These are phyloP conservation scores for Oophaga pumilio DNA, from an alignment of 2,113 vertebrate genomes.

Conservation along the genomic window DNA sequence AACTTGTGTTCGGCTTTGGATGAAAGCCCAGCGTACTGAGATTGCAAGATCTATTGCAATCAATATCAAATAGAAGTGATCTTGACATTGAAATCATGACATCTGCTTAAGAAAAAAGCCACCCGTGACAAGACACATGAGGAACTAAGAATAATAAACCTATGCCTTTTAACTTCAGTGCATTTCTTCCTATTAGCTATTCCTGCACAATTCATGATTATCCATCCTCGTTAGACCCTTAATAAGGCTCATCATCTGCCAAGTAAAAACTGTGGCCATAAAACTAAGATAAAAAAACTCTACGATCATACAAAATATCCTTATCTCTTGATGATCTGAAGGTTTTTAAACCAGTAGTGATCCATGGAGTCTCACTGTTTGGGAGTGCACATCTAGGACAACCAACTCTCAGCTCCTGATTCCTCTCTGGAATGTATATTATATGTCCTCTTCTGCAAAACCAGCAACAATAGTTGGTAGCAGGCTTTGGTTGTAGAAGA, in stretches of 20 bases:
- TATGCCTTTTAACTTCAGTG: neutral
- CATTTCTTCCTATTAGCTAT: neutral
- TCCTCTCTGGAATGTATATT: neutral
- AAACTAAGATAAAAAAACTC: neutral
- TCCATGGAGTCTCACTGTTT: neutral
- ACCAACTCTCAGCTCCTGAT: neutral
- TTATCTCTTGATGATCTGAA: neutral
- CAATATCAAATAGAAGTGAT: slow-evolving; percentile 16
- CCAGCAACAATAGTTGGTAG: neutral
- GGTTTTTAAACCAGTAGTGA: neutral
- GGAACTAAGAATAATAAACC: neutral
- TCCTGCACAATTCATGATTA: neutral
- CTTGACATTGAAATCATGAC: slow-evolving; percentile 27
- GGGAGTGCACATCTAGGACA: neutral
- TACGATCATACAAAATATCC: neutral
- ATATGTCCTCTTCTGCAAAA: neutral
- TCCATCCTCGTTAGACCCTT: neutral
- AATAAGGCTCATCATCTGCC: neutral
- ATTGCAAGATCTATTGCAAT: slow-evolving; percentile 16
- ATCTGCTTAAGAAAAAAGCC: neutral
- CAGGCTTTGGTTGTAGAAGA: no score
- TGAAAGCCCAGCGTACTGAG: slow-evolving; percentile 2
- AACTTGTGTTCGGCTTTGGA: slow-evolving; percentile 1
- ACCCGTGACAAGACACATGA: neutral
- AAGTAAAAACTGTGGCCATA: neutral